A percentile compares a stretch with the other conserved stretches of the same genome.
Conservation (phyloP, 2,888 invertebrate genomes). For the Leptinotarsa rubiginosa region DNA sequence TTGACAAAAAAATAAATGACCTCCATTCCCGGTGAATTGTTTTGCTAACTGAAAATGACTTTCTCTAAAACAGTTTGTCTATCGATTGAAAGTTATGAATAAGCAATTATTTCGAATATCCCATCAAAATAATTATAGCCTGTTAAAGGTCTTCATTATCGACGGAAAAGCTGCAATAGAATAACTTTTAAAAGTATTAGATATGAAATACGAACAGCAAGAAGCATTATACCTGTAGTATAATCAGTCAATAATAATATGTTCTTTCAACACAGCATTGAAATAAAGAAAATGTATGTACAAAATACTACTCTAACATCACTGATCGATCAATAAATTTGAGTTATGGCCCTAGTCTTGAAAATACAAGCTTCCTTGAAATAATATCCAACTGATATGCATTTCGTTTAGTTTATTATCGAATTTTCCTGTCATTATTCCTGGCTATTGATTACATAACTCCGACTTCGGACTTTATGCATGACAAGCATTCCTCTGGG, state of each 20-base stretch:
- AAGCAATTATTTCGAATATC: background rate
- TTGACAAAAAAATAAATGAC: background rate
- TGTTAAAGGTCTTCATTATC: background rate
- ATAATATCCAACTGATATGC: background rate
- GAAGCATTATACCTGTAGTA: too few species aligned
- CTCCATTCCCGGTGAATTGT: background rate
- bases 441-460: slow-evolving; percentile 25
- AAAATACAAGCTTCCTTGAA: too few species aligned
- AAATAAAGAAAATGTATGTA: too few species aligned
- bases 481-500: slow-evolving; percentile 42
- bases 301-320: too few species aligned
- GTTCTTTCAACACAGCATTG: too few species aligned
- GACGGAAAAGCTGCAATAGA: background rate
- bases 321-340: too few species aligned
- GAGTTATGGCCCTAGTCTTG: too few species aligned
- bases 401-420: background rate
- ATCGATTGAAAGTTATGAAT: background rate
- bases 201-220: too few species aligned
- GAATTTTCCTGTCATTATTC: slow-evolving; percentile 42
- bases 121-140: background rate
- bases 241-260: too few species aligned
- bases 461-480: slow-evolving; percentile 25
- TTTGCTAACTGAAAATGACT: background rate
- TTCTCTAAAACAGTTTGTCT: background rate
- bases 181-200: background rate